phyloP scores from a whole-genome alignment of 2,888 invertebrate species.

The Agrochola lychnidis region DNA sequence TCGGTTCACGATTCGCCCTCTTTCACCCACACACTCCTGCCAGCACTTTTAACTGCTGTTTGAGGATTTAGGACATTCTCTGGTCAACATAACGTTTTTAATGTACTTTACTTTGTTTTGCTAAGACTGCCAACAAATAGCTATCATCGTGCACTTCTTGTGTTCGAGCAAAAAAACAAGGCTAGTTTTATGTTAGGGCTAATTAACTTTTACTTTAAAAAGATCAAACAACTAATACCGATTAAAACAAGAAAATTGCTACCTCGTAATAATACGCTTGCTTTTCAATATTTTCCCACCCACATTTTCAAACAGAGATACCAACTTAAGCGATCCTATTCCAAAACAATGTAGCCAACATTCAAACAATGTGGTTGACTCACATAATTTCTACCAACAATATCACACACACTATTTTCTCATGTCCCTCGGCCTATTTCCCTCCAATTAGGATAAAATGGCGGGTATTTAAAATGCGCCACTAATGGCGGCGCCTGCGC shows the following conservation, averaged over 20 bases:
- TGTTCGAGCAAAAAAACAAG: not conserved
- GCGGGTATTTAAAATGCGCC: constrained; percentile 69
- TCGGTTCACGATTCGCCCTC: constrained; percentile 69
- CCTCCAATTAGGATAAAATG: constrained; percentile 68
- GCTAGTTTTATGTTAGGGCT: too few species aligned
- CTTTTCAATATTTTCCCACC: not conserved
- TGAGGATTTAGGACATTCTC: constrained; percentile 18
- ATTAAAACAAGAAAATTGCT: not conserved
- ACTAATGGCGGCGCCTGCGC: constrained; percentile 70
- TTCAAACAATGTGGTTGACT: constrained; percentile 43
- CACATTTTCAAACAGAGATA: not conserved
- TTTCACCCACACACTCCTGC: constrained; percentile 69
- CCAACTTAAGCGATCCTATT: not conserved
- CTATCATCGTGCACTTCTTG: too few species aligned
- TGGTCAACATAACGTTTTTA: constrained; percentile 22
- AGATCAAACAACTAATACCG: not conserved
- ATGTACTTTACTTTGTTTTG: not conserved
- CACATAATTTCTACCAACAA: constrained; percentile 42
- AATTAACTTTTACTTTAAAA: not conserved
- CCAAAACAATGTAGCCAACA: constrained; percentile 27
- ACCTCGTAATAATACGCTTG: not conserved
- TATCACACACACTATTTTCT: constrained; percentile 61
- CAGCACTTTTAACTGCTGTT: constrained; percentile 53
- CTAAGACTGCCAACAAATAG: not conserved
- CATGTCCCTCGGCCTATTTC: constrained; percentile 65